Evolutionary conservation across 2,797 vertebrate genomes (phyloP), one percentile per base, ranked within the genome.

Genomic region (Taeniopygia guttata): DNA sequence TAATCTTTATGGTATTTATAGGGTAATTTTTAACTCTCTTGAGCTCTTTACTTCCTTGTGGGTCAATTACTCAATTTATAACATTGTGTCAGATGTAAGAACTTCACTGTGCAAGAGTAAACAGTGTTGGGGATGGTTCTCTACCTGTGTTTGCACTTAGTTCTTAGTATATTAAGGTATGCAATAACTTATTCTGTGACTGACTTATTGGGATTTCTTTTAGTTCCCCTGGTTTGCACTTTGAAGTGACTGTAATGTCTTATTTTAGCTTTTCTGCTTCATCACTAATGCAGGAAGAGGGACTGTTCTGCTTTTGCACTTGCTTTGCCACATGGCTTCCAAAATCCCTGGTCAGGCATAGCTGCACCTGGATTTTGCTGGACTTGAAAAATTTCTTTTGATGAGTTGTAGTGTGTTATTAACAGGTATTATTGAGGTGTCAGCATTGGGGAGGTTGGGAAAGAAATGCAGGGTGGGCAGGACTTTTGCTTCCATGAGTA

Each of bases 1-100:
- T 97, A 95, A 96, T 97, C 96, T 97, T 96, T 89, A 86, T 76
- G 94, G 93, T 96, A 96, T 97, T 97, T 97, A 97, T 96, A 93
- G 96, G 94, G 93, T 97, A 96, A 96, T 97, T 96, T 97, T 97
- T 96, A 85, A 88, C 91, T 85, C 67, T 77, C 70, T 60, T 68
- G 51, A 48, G 68, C 75, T 92, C 84, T 59, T 90, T 91, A 78
- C 88, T 90, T 94, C 89, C 94, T 93, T 63, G 25, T 38, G 40
- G 92, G 92, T 95, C 93, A 74, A 25, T 94, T 93, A 85, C 78
- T 94, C 82, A 51, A 89, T 94, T 94, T 90, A 93, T 96, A 90
- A 94, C 84, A 9, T 83, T 32, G 16, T 92, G 90, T 91, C 85
- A 95, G 77, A 42, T 79, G 25, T 67, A 90, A 94, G 95, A 90